phyloP scores from a whole-genome alignment of 2,888 invertebrate genomes.

The Nemapogon koenigi region DNA sequence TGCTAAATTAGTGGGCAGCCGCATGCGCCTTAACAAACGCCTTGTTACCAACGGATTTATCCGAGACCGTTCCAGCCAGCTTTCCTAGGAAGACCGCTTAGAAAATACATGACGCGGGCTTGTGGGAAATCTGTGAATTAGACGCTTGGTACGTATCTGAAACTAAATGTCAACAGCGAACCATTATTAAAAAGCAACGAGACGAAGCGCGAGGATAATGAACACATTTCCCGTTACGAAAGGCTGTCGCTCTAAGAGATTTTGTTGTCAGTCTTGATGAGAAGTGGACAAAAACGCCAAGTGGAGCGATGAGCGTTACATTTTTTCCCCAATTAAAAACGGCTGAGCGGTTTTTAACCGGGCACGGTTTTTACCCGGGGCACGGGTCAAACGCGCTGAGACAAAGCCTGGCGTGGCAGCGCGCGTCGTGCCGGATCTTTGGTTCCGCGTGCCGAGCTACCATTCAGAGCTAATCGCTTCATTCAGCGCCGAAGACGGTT shows the following conservation, averaged over 20 bases:
- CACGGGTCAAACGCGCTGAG: slow-evolving; percentile 60
- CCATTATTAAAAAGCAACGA: too few species aligned
- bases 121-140: too few species aligned
- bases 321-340: slow-evolving; percentile 50
- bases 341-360: slow-evolving; percentile 35
- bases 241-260: slow-evolving; percentile 4
- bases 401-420: slow-evolving; percentile 44
- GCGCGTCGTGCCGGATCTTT: slow-evolving; percentile 41
- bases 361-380: slow-evolving; percentile 45
- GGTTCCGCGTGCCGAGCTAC: slow-evolving; percentile 54
- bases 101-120: too few species aligned
- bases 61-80: slow-evolving; percentile 18
- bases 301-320: slow-evolving; percentile 18
- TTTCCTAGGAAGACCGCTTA: too few species aligned
- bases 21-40: slow-evolving; percentile 32
- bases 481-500: slow-evolving; percentile 52
- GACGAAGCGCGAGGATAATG: too few species aligned
- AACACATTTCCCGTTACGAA: slow-evolving; percentile 6
- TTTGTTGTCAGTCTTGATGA: slow-evolving; percentile 9
- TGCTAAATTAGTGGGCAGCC: slow-evolving; percentile 18
- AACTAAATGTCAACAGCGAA: too few species aligned
- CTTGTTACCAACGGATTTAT: slow-evolving; percentile 39
- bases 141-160: too few species aligned
- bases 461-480: slow-evolving; percentile 63
- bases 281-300: slow-evolving; percentile 5